Conservation (phyloP, 2,797 vertebrate genomes). For the Pteronotus mesoamericanus region DNA sequence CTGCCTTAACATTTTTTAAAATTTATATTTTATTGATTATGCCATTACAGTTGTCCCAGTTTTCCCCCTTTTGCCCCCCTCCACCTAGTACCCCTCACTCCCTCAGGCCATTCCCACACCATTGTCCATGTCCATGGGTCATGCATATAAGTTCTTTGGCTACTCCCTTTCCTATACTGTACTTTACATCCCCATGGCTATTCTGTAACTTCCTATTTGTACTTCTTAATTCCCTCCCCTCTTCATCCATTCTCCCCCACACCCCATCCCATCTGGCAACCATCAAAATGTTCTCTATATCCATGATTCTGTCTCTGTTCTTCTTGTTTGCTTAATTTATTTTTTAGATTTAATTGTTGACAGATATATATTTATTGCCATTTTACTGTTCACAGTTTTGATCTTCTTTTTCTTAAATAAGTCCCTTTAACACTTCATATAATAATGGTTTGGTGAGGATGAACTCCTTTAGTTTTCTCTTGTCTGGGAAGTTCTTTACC, state of each 20-base stretch:
- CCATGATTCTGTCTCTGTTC: background rate
- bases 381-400: background rate
- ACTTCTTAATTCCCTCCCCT: background rate
- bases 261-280: background rate
- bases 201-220: background rate
- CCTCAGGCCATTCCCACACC: background rate
- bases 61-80: background rate
- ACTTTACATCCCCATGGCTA: background rate
- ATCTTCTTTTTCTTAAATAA: background rate
- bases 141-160: background rate
- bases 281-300: background rate
- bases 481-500: background rate
- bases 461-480: background rate
- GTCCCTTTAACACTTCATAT: background rate
- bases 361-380: background rate
- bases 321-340: background rate
- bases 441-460: background rate
- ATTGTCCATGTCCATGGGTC: background rate
- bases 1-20: background rate
- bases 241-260: background rate
- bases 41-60: background rate
- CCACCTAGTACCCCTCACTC: background rate
- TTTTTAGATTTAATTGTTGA: background rate
- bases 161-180: background rate
- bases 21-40: background rate